Evolutionary conservation across 1,140 invertebrate species (phyloP), one percentile per base, ranked within the genome.

Genomic region (Drosophila seguyi): DNA sequence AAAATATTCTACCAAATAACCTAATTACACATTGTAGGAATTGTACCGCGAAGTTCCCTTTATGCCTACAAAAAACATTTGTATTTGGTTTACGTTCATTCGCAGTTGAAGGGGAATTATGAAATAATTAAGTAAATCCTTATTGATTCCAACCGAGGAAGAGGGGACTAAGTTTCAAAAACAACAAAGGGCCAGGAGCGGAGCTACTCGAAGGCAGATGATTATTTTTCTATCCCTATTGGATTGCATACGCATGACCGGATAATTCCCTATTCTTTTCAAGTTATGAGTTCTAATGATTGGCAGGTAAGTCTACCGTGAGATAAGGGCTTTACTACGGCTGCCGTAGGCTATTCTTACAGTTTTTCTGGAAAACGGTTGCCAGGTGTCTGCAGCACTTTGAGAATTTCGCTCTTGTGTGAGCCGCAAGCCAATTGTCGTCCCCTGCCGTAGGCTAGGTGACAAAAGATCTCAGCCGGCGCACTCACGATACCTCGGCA

Each of bases 221-320:
- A 80, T 58, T 58, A 79, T 75, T 75, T 74, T 77, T 55, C 69
- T 83, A 86, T 86, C 83, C 79, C 69, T 72, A 82, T 87, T 87
- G 62, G 57, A 87, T 82, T 71, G 69, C 65, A 67, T 79, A 66
- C 75, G 84, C 66, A 69, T 73, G 66, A 48, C 58, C 72, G 83
- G 84, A 88, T 79, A 82, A 78, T 75, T 71, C 82, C 52, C 29
- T 45, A 58, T 71, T 68, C 53, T 53, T 62, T 60, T 61, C 36
- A 68, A 75, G 73, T 72, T 87, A 86, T 87, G 79, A 86, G 69
- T 82, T 73, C 75, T 65, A 57, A 87, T 86, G 83, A 86, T 86
- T 86, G 83, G 75, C 83, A 83, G 84, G 71, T 69, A 78, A 77
- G 74, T 77, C 62, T 77, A 77, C 55, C 75, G 75, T 77, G 38